Evolutionary conservation across 2,113 vertebrate genomes (phyloP).

Genomic region (Cryptotis parvus): DNA sequence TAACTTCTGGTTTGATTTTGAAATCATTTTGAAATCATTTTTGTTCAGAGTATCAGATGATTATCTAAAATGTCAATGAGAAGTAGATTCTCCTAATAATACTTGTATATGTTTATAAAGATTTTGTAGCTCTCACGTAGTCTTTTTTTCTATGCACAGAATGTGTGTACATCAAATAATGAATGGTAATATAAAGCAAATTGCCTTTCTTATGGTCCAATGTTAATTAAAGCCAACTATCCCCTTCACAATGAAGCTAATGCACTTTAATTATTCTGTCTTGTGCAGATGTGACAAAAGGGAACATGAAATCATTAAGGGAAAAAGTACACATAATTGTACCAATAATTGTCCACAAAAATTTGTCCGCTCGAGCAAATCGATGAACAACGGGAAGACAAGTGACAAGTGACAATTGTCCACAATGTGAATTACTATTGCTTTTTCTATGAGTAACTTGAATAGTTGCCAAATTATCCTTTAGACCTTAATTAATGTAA

Average conservation of each 20-base stretch:
- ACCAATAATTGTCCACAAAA: constrained; percentile 54
- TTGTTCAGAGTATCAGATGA: not conserved
- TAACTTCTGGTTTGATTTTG: not conserved
- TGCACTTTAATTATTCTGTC: constrained; percentile 70
- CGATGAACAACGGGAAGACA: too few relatives aligned
- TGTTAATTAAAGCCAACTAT: constrained; percentile 79
- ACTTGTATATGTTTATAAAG: not conserved
- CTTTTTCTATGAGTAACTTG: constrained; percentile 49
- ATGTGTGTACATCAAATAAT: constrained; percentile 9
- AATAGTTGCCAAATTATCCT: constrained; percentile 49
- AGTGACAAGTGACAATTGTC: too few relatives aligned
- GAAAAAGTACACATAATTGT: constrained; percentile 14
- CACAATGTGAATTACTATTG: constrained; percentile 43
- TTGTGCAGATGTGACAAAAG: constrained; percentile 65
- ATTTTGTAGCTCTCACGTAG: not conserved
- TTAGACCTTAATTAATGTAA: constrained; percentile 20
- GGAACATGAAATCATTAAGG: constrained; percentile 62
- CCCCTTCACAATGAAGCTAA: constrained; percentile 61
- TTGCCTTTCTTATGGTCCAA: constrained; percentile 68
- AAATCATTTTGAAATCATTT: not conserved
- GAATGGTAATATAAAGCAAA: constrained; percentile 57
- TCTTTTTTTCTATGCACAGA: not conserved
- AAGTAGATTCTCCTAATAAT: not conserved
- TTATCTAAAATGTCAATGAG: not conserved
- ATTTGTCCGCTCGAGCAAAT: too few relatives aligned